A percentile compares a stretch with the other conserved stretches of the same genome.
Evolutionary conservation across 2,113 vertebrate species (phyloP).

Genomic region (Pteronura brasiliensis): DNA sequence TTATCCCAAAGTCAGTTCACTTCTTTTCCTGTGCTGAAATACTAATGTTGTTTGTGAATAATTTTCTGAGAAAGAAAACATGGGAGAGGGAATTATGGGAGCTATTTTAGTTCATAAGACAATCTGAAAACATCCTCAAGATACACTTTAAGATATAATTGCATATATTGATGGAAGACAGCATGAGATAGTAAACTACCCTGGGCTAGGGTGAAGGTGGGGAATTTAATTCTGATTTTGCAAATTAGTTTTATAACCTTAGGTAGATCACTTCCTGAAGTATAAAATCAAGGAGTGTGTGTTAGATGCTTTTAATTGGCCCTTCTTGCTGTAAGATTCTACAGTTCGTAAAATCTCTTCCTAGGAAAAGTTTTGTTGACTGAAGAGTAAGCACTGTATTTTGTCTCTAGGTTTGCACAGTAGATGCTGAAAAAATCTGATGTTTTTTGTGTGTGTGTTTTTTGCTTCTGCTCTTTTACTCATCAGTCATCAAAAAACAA

Average conservation of each 20-base stretch:
- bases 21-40: not conserved
- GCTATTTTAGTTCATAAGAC: not conserved
- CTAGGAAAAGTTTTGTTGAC: not conserved
- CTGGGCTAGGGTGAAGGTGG: not conserved
- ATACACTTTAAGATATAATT: not conserved
- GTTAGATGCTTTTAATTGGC: not conserved
- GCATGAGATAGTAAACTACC: not conserved
- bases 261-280: not conserved
- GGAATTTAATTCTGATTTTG: constrained; percentile 10
- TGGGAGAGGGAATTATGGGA: not conserved
- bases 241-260: constrained; percentile 2
- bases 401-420: not conserved
- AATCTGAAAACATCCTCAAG: not conserved
- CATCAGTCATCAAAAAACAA: not conserved
- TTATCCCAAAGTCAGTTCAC: not conserved
- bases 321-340: not conserved
- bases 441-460: not conserved
- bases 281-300: not conserved
- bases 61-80: constrained; percentile 16
- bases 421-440: not conserved
- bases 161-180: not conserved
- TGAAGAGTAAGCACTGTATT: not conserved
- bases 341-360: not conserved
- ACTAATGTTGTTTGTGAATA: not conserved
- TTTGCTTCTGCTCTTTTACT: constrained; percentile 28